Conservation (phyloP, 2,113 vertebrate genomes). For the Megaptera novaeangliae region DNA sequence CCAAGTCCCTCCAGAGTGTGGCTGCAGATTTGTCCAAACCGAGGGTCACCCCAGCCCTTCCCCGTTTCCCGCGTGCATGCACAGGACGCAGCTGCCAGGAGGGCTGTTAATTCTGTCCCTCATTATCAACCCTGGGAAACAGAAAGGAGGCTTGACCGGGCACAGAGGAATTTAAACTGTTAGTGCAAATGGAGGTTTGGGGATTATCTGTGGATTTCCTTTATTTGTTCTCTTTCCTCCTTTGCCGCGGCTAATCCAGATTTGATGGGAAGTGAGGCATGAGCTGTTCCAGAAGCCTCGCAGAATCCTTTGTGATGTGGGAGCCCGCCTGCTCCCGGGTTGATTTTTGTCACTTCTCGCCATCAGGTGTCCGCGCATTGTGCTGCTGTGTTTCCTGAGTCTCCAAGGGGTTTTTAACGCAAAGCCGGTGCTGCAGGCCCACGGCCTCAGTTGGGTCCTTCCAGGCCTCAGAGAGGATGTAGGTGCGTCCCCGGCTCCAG, state of each 20-base stretch:
- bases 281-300: not conserved
- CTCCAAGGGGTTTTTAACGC: not conserved
- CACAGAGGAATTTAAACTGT: constrained; percentile 3
- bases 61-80: too few species aligned
- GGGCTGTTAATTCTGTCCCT: not conserved
- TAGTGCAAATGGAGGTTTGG: not conserved
- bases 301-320: not conserved
- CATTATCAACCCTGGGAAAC: not conserved
- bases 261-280: constrained; percentile 33
- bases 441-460: accelerated
- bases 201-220: constrained; percentile 60
- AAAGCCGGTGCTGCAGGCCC: not conserved
- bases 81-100: not conserved
- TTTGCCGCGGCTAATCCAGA: constrained; percentile 23
- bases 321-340: too few species aligned
- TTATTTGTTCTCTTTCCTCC: constrained; percentile 52
- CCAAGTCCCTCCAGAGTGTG: not conserved
- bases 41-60: not conserved
- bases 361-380: not conserved
- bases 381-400: not conserved
- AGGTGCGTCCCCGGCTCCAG: not conserved
- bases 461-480: not conserved
- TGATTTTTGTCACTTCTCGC: not conserved
- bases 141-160: not conserved
- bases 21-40: not conserved